phyloP scores from a whole-genome alignment of 2,113 vertebrate species.

The Megaptera novaeangliae region DNA sequence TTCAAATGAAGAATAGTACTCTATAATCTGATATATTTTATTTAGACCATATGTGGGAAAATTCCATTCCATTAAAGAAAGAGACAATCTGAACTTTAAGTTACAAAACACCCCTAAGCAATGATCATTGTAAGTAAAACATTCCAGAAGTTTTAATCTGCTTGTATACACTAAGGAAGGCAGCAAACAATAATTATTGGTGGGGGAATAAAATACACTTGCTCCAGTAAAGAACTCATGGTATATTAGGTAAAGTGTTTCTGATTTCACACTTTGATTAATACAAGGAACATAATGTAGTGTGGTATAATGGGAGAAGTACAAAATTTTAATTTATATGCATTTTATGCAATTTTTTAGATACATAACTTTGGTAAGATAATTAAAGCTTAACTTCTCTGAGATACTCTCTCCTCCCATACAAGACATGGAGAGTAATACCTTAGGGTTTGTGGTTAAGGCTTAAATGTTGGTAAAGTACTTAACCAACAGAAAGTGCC shows the following conservation, averaged over 20 bases:
- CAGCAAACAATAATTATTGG: background rate
- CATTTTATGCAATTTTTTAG: background rate
- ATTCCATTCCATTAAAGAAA: background rate
- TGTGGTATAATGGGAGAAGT: background rate
- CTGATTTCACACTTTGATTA: background rate
- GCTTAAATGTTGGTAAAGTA: background rate
- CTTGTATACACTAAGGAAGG: background rate
- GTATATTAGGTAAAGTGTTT: background rate
- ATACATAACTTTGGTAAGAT: background rate
- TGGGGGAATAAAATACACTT: background rate
- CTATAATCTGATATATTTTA: background rate
- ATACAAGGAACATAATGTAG: background rate
- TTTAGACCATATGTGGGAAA: background rate
- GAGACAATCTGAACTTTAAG: background rate
- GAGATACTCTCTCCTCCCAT: background rate
- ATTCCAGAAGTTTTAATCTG: background rate
- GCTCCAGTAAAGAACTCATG: background rate
- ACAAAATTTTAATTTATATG: background rate
- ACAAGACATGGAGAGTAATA: background rate
- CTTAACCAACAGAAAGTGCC: background rate
- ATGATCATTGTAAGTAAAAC: background rate
- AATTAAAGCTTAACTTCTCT: background rate
- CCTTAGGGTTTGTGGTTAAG: background rate
- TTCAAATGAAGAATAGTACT: background rate
- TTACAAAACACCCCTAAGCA: background rate